Evolutionary conservation across 64 coral and sea anemone species (phyloP).

Genomic region (Anthopleura sola): DNA sequence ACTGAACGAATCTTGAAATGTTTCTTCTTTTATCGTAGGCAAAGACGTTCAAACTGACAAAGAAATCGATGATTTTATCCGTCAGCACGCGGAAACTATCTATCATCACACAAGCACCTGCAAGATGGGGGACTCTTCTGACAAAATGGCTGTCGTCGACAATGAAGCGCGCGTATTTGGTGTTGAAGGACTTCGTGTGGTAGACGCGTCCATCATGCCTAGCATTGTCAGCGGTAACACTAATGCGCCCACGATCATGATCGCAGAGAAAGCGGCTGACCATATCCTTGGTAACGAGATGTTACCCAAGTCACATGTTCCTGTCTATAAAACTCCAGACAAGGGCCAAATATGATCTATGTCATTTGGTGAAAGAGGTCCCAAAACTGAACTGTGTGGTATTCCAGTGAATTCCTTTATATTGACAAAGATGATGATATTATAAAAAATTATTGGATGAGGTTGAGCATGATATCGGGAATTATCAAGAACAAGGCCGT

Average conservation of each 20-base stretch:
- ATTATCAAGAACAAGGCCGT: too few species aligned
- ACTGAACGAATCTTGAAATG: too few species aligned
- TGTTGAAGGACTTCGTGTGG: slow-evolving; percentile 52
- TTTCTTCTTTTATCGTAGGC: slow-evolving; percentile 23
- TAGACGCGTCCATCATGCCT: slow-evolving; percentile 81
- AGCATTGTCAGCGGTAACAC: slow-evolving; percentile 78
- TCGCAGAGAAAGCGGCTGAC: slow-evolving; percentile 70
- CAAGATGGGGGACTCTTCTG: slow-evolving; percentile 63
- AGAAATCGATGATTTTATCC: slow-evolving; percentile 70
- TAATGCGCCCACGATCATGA: slow-evolving; percentile 80
- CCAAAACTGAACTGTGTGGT: not conserved
- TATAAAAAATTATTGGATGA: too few species aligned
- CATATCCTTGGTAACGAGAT: slow-evolving; percentile 42
- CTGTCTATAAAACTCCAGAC: slow-evolving; percentile 59
- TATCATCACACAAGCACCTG: slow-evolving; percentile 82
- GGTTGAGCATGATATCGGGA: too few species aligned
- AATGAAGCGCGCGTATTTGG: slow-evolving; percentile 47
- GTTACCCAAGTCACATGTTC: slow-evolving; percentile 37
- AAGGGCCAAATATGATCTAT: slow-evolving; percentile 38
- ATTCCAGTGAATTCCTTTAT: too few species aligned
- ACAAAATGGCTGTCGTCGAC: slow-evolving; percentile 73
- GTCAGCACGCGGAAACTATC: slow-evolving; percentile 43
- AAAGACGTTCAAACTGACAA: slow-evolving; percentile 56
- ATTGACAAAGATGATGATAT: too few species aligned
- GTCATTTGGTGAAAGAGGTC: not conserved